Evolutionary conservation across 2,888 invertebrate genomes (phyloP), one percentile per base, ranked within the genome.

Genomic region (Nomada goodeniana): DNA sequence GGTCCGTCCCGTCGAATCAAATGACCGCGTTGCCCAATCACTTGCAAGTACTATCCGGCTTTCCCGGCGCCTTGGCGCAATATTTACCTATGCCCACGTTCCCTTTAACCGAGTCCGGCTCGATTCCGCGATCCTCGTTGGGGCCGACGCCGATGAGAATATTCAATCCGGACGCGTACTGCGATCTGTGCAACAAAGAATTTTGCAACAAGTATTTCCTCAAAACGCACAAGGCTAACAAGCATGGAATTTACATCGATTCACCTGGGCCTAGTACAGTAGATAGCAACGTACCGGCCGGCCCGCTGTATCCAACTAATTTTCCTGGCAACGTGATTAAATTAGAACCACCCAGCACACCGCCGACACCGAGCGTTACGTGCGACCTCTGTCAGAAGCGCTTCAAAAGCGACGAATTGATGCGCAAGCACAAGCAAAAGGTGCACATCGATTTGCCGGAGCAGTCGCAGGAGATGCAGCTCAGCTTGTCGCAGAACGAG

Each of bases 191-290:
- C 95, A 98, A 99, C 95, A 98, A 99, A 93, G 99, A 99, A 94
- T 99, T 99, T 94, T 99, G 99, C 95, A 99, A 99, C 95, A 99
- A 99, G 93, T 99, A 99, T 94, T 99, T 99, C 94, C 95, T 99
- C 42, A 99, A 99, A 94, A 99, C 99, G 78, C 99, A 99, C 95
- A 98, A 98, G 94, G 98, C 99, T 50, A 99, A 99, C 94, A 99
- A 98, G 92, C 99, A 99, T 94, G 98, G 98, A 44, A 98, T 99
- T 87, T 98, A 98, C 92, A 96, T 96, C 79, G 96, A 95, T 68
- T 92, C 92, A 2, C 92, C 92, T 77, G 91, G 87, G 90, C 93
- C 91, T 72, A 93, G 85, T 91, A 89, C 83, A 82, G 88, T 83
- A 87, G 92, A 85, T 83, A 91, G 53, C 20, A 80, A 70, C 36